Conservation (phyloP, 2,888 invertebrate genomes). For the Lydus trimaculatus region DNA sequence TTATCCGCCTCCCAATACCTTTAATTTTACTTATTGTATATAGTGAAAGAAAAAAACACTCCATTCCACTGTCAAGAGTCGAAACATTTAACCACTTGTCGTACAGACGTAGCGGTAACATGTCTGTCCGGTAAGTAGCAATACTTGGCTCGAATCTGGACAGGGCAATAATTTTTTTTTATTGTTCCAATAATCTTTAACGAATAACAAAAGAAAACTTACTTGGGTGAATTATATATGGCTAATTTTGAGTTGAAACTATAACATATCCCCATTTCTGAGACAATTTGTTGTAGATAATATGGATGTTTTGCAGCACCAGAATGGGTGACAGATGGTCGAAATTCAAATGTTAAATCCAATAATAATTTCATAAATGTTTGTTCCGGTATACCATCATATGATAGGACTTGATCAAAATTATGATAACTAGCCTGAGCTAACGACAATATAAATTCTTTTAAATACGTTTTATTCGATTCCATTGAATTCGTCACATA, state of each 20-base stretch:
- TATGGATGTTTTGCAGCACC: slow-evolving; percentile 46
- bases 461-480: slow-evolving; percentile 64
- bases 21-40: slow-evolving; percentile 20
- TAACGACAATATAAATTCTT: slow-evolving; percentile 65
- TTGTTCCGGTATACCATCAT: slow-evolving; percentile 64
- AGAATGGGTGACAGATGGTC: slow-evolving; percentile 60
- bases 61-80: too few relatives aligned
- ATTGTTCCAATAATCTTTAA: too few relatives aligned
- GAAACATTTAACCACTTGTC: too few relatives aligned
- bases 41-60: too few relatives aligned
- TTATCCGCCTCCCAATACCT: slow-evolving; percentile 68
- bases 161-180: not conserved
- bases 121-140: too few relatives aligned
- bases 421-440: slow-evolving; percentile 68
- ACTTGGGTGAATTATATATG: slow-evolving; percentile 66
- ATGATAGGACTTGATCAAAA: slow-evolving; percentile 66
- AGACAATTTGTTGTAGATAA: slow-evolving; percentile 66
- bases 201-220: slow-evolving; percentile 46
- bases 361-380: slow-evolving; percentile 67
- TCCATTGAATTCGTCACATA: slow-evolving; percentile 58
- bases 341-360: slow-evolving; percentile 63
- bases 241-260: slow-evolving; percentile 72
- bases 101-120: too few relatives aligned
- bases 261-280: slow-evolving; percentile 76
- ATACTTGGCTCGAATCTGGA: too few relatives aligned